These are phyloP conservation scores for Cyclophora punctaria DNA, from an alignment of 2,888 invertebrate genomes.

Conservation along the genomic window DNA sequence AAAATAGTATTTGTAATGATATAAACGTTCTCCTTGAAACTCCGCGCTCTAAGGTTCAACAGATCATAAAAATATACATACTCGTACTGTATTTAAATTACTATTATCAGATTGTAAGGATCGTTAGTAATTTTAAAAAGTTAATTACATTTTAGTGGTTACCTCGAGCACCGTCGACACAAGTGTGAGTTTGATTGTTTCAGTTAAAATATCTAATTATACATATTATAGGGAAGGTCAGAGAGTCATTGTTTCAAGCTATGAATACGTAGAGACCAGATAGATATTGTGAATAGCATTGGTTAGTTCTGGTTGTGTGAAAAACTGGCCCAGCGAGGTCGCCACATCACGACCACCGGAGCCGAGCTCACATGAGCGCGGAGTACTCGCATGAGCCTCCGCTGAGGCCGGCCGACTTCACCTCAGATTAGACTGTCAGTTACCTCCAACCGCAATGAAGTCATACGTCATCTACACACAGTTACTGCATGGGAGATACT, in stretches of 20 bases:
- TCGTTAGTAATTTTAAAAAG: slow-evolving; percentile 7
- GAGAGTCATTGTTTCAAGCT: slow-evolving; percentile 55
- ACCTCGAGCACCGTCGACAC: slow-evolving; percentile 12
- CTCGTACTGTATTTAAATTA: too few relatives aligned
- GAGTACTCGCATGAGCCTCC: too few relatives aligned
- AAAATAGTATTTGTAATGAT: neutral
- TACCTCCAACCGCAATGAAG: too few relatives aligned
- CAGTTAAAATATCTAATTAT: slow-evolving; percentile 42
- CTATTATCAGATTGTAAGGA: too few relatives aligned
- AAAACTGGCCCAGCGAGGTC: slow-evolving; percentile 33
- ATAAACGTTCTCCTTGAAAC: too few relatives aligned
- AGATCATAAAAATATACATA: too few relatives aligned
- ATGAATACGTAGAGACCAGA: slow-evolving; percentile 29
- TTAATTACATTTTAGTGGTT: slow-evolving; percentile 10
- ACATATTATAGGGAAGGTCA: slow-evolving; percentile 48
- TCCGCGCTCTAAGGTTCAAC: too few relatives aligned
- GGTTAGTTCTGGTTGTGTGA: slow-evolving; percentile 33
- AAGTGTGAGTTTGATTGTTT: slow-evolving; percentile 45
- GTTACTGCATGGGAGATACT: too few relatives aligned
- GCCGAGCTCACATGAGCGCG: neutral
- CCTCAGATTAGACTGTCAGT: too few relatives aligned
- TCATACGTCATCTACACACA: too few relatives aligned
- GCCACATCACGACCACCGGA: neutral
- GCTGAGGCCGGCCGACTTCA: neutral
- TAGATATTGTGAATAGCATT: slow-evolving; percentile 32